phyloP scores from a whole-genome alignment of 2,888 invertebrate species.

The Ernsta delagoae region DNA sequence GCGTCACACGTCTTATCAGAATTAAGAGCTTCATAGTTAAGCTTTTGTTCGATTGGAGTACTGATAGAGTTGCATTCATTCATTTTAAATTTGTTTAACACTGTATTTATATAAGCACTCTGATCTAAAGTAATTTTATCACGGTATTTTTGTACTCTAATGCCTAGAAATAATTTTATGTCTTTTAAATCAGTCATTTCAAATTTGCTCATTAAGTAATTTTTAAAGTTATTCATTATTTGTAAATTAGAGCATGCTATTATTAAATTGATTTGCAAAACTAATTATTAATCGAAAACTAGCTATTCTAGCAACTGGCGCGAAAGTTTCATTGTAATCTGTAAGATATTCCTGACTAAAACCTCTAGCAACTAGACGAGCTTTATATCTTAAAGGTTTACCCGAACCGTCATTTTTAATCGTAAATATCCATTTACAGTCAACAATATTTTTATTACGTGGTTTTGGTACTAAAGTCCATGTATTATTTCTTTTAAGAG shows the following conservation, averaged over 20 bases:
- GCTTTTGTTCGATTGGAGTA: conserved; percentile 15
- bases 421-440: conserved; percentile 45
- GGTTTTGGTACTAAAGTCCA: conserved; percentile 45
- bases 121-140: conserved; percentile 42
- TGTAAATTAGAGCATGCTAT: conserved; percentile 36
- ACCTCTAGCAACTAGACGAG: background rate
- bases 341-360: background rate
- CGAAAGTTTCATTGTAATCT: conserved; percentile 1
- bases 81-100: conserved; percentile 45
- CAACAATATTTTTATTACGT: conserved; percentile 45
- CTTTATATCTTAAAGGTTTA: conserved; percentile 33
- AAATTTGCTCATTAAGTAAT: conserved; percentile 41
- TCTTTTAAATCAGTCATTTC: conserved; percentile 42
- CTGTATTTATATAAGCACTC: conserved; percentile 40
- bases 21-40: too few species aligned
- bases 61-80: conserved; percentile 38
- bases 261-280: conserved; percentile 2
- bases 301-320: background rate
- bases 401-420: conserved; percentile 45
- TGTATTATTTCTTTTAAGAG: conserved; percentile 44
- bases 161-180: conserved; percentile 45
- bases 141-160: conserved; percentile 37
- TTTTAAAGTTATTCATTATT: conserved; percentile 38
- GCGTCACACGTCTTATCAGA: conserved; percentile 24
- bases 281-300: conserved; percentile 2